A percentile compares a stretch with the other conserved stretches of the same genome.
Conservation (phyloP, 2,113 vertebrate genomes). For the Oreocharis arfaki region DNA sequence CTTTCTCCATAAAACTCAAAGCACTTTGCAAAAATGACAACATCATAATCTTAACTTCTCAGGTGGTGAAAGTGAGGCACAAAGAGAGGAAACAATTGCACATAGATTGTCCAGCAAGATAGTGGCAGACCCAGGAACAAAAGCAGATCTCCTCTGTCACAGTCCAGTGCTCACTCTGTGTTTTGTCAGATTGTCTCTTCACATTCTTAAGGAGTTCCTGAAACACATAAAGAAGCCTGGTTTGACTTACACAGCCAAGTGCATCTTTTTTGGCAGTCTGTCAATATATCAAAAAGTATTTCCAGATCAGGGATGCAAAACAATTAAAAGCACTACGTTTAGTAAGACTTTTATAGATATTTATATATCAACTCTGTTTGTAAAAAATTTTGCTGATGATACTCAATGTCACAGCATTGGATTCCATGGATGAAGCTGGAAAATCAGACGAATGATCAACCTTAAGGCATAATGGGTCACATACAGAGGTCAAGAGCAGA, state of each 20-base stretch:
- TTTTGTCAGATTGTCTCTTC: background rate
- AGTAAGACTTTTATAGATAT: background rate
- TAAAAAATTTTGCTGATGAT: background rate
- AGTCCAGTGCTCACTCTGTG: background rate
- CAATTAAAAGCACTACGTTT: background rate
- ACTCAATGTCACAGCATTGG: background rate
- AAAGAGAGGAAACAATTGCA: background rate
- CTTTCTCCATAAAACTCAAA: background rate
- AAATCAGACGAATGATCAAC: background rate
- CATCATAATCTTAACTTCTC: background rate
- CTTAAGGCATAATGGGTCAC: background rate
- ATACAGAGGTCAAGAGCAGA: background rate
- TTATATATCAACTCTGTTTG: background rate
- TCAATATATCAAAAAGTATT: background rate
- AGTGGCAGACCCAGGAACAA: background rate
- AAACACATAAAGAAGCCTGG: background rate
- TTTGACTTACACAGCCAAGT: background rate
- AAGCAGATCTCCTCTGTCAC: background rate
- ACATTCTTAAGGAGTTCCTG: background rate
- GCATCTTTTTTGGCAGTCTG: background rate
- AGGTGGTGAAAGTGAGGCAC: background rate
- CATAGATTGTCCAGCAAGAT: background rate
- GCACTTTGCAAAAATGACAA: background rate
- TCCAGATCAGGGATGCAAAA: background rate
- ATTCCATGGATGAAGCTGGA: background rate